Conservation (phyloP, 2,113 vertebrate species). For the Addax nasomaculatus region DNA sequence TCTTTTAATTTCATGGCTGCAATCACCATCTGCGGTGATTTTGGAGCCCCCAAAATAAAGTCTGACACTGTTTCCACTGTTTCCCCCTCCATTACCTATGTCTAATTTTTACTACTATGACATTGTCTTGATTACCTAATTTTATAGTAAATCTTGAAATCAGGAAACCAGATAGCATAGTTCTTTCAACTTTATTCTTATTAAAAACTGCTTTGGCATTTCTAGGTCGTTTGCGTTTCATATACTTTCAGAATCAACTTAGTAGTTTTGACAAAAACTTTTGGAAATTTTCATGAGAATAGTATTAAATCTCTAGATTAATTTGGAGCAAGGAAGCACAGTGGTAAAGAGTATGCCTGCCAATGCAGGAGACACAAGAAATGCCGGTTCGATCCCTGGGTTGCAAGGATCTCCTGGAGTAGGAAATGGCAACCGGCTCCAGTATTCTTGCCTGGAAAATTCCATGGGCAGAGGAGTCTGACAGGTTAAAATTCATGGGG, state of each 20-base stretch:
- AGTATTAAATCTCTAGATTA: not conserved
- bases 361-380: not conserved
- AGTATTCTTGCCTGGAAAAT: not conserved
- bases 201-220: not conserved
- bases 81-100: not conserved
- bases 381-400: not conserved
- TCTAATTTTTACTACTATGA: not conserved
- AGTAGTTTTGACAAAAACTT: slow-evolving; percentile 19
- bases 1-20: no score
- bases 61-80: no score
- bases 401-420: not conserved
- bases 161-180: not conserved
- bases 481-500: not conserved
- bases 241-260: slow-evolving; percentile 18
- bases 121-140: not conserved
- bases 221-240: slow-evolving; percentile 1
- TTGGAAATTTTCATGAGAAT: not conserved
- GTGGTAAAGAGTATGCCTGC: not conserved
- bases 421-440: not conserved
- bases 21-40: no score
- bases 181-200: slow-evolving; percentile 17
- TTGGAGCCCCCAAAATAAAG: no score
- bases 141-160: slow-evolving; percentile 23
- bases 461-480: not conserved
- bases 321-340: not conserved